Conservation (phyloP, 1,140 invertebrate species). For the Trinorchestia longiramus region DNA sequence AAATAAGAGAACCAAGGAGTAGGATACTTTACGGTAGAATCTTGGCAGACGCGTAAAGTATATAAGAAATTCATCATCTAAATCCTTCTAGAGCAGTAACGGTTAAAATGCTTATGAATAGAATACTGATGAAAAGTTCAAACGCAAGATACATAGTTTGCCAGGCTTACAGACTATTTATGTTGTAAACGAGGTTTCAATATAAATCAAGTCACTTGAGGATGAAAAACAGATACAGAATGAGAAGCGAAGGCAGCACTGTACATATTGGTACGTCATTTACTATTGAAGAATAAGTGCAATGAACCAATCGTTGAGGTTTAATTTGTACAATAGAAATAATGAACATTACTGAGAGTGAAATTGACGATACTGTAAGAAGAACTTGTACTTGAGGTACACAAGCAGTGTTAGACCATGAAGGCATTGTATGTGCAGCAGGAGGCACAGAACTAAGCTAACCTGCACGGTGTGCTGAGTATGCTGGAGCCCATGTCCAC, state of each 20-base stretch:
- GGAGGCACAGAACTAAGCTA: not conserved
- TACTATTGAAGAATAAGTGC: not conserved
- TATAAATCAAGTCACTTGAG: not conserved
- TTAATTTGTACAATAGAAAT: not conserved
- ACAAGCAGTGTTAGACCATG: not conserved
- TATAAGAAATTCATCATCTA: not conserved
- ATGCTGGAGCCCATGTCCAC: not conserved
- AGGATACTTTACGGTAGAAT: not conserved
- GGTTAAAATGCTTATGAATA: not conserved
- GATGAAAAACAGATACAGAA: not conserved
- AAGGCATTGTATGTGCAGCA: no score
- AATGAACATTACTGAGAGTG: not conserved
- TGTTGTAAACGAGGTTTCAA: not conserved
- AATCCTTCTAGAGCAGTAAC: not conserved
- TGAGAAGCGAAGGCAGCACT: not conserved
- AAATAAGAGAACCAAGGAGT: not conserved
- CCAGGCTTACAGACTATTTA: not conserved
- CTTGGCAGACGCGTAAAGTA: not conserved
- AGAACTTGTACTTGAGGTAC: not conserved
- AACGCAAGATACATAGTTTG: not conserved
- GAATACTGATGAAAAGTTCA: not conserved
- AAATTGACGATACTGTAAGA: not conserved
- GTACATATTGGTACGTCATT: not conserved
- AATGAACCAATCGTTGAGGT: not conserved
- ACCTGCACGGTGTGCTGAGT: not conserved